Evolutionary conservation across 2,888 invertebrate species (phyloP), one percentile per base, ranked within the genome.

Genomic region (Euplexia lucipara): DNA sequence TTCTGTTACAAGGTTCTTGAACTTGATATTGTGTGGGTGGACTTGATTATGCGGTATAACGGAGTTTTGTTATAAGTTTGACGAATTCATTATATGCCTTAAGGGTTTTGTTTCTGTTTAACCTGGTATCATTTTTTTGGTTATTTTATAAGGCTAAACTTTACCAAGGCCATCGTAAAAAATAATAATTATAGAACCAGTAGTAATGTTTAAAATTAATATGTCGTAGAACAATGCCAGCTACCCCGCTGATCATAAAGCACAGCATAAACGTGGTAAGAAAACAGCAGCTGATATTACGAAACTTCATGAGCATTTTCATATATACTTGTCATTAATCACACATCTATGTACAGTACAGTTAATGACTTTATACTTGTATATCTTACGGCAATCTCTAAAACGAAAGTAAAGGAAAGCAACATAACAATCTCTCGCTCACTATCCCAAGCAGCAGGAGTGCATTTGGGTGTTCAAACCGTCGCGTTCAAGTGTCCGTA

Each of bases 41-140:
- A 32, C 26, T 56, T 26, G n/a, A 35, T 45, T 53, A 35, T 42
- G 16, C 34, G 47, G 16, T 22, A 39, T n/a, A 39, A 6, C 3
- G n/a, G 18, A 14, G 22, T 20, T 39, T 32, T 16, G n/a, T 26
- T 26, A 26, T 39, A 37, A 44, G 37, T 66, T 65, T 16, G 10
- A 18, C 45, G 18, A 26, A n/a, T 61, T 62, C 34, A 34, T 34
- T 62, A 48, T 2, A 18, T 18, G 62, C 41, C 47, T n/a, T 22
- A 4, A 34, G 62, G 34, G 18, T 18, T 6, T 34, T 26, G 18
- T 26, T 62, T 34, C 41, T 12, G 18, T 20, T n/a, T 44, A 22
- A 10, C 45, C 10, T 61, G n/a, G 14, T 22, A 18, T 34, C 1
- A 22, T 34, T 62, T 3, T 32, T 10, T 39, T 34, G n/a, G 34